Base-by-base conservation (phyloP, 2,113 vertebrate species). In the Propithecus coquereli region DNA sequence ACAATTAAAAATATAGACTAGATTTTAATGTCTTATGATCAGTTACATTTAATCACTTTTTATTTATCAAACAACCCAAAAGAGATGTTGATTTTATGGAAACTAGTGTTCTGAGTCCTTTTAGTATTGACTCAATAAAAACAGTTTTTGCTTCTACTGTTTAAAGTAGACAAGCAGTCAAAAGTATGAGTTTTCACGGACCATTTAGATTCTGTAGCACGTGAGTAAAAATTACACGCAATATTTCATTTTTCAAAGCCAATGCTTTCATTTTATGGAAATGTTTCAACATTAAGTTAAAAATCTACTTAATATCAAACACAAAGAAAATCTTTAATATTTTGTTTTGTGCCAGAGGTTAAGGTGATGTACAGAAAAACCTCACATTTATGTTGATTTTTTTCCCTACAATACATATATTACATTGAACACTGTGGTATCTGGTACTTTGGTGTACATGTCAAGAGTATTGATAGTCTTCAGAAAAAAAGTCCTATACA, bases 231-330 rank as follows among this genome's bases (percentile, higher is more conserved):
- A 50, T 74, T 89, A 80, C 23, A 47, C 9, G 13, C 5, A 68
- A 25, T 92, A 77, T 66, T 95, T 86, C 90, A 54, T 86, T 86
- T 92, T 87, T 96, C 84, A 95, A 86, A 94, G 59, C 7, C 50
- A 22, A 70, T 80, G 37, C 50, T 86, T 91, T 76, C 6, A 68
- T n/a, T 34, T 70, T 91, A 25, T 45, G 70, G 12, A 87, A 92
- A 81, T 89, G 70, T 80, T 88, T 92, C 10, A 65, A n/a, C 25
- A 57, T 88, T 63, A 61, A 88, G 57, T 84, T 84, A 80, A 57
- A 89, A 88, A 74, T 91, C 71, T 91, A 93, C 34, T 82, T 66
- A 84, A 37, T 54, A 94, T 68, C 18, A 79, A 93, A 77, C 22
- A 92, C 20, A 90, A 82, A 94, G 45, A 77, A 84, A 37, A 93